Evolutionary conservation across 2,113 vertebrate genomes (phyloP).

Genomic region (Ophthalmolycus amberensis): DNA sequence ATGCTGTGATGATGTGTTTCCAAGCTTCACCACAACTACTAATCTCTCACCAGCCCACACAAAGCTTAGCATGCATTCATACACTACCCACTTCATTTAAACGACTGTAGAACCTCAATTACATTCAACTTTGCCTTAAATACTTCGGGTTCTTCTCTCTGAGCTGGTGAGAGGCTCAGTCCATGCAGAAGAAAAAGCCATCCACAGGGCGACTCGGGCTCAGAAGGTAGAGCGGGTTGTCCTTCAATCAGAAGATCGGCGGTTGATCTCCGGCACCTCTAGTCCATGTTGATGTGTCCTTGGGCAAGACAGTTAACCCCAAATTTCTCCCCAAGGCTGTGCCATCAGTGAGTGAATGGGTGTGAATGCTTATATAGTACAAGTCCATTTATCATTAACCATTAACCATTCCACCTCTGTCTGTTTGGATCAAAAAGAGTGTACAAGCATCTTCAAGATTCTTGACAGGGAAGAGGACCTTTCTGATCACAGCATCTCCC

Average conservation of each 20-base stretch:
- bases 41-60: constrained; percentile 8
- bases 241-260: background rate
- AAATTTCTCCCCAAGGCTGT: too few species aligned
- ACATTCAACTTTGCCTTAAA: background rate
- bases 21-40: background rate
- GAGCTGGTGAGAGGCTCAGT: background rate
- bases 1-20: background rate
- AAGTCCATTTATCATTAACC: too few species aligned
- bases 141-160: background rate
- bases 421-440: background rate
- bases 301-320: too few species aligned
- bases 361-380: too few species aligned
- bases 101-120: background rate
- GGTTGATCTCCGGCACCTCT: background rate
- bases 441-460: background rate
- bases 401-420: background rate
- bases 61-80: background rate
- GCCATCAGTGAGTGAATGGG: too few species aligned
- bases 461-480: background rate
- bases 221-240: too few species aligned
- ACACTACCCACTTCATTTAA: background rate
- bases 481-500: background rate
- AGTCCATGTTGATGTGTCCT: too few species aligned
- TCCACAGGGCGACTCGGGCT: too few species aligned
- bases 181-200: constrained; percentile 1